Base-by-base conservation (phyloP, 2,797 vertebrate species). In the Otolemur crassicaudatus region DNA sequence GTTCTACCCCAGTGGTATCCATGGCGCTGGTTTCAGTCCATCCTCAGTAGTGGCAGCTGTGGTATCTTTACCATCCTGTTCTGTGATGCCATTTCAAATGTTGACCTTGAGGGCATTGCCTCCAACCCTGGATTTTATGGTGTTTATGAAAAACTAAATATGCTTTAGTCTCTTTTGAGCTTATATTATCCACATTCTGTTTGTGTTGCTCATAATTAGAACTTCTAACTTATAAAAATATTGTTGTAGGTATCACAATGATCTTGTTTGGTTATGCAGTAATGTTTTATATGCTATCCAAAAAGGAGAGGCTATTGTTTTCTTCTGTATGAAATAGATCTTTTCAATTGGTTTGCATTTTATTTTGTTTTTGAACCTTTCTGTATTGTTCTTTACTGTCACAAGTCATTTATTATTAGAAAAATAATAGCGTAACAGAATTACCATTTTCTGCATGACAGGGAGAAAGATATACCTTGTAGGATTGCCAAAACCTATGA, bases 361-460 rank as follows among this genome's bases (percentile, higher is more conserved):
- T 88, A 20, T 40, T 49, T 31, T 70, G 34, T 73, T 79, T 90
- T 65, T 80, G 37, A 94, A 67, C 53, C 34, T 92, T 86, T 17
- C 53, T 91, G 49, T 7, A 73, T 92, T 43, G 92, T 61, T 58
- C 67, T 95, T 97, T 87, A 82, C 25, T 88, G 70, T 83, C 12
- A 65, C 40, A n/a, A 95, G 46, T 80, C 61, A 93, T 88, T 94
- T 94, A 56, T 96, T 92, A 43, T 97, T 96, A 90, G 92, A 89
- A 95, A 94, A 94, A 80, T 91, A 83, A 25, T 19, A 75, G 9
- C 23, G 5, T 70, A n/a, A 31, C 29, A 49, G 60, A 63, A 7
- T 88, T 94, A 91, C 37, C 13, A 79, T 88, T 96, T 91, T 90
- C 94, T 89, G 73, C n/a, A 53, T 84, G 91, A 94, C 86, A 94